These are phyloP conservation scores for Apamea anceps DNA, from an alignment of 2,888 invertebrate genomes.

Conservation along the genomic window DNA sequence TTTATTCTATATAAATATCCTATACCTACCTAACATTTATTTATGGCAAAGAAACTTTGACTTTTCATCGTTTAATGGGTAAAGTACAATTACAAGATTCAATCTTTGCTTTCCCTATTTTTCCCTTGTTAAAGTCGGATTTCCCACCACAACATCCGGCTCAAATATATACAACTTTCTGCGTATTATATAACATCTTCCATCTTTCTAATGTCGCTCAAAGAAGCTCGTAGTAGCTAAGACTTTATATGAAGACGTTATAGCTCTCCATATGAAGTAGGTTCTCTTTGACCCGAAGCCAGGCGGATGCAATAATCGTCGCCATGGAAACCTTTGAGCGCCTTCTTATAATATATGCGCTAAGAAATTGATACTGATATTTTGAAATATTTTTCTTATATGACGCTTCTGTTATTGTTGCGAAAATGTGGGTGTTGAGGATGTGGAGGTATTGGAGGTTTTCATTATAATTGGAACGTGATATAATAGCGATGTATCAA, in stretches of 20 bases:
- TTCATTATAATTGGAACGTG: not conserved
- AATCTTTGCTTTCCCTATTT: not conserved
- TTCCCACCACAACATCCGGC: not conserved
- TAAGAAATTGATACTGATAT: slow-evolving; percentile 50
- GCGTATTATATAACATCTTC: slow-evolving; percentile 2
- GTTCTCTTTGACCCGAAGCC: slow-evolving; percentile 41
- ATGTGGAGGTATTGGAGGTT: not conserved
- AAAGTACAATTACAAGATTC: not conserved
- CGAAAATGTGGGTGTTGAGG: not conserved
- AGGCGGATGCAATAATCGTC: slow-evolving; percentile 61
- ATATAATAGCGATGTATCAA: not conserved
- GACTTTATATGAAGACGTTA: slow-evolving; percentile 36
- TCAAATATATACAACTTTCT: slow-evolving; percentile 4
- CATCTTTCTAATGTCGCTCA: slow-evolving; percentile 31
- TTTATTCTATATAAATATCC: not conserved
- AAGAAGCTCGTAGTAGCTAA: slow-evolving; percentile 42
- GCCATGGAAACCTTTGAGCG: slow-evolving; percentile 62
- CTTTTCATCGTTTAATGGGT: not conserved
- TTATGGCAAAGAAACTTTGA: not conserved
- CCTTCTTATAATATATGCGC: slow-evolving; percentile 42
- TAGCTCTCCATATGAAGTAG: slow-evolving; percentile 46
- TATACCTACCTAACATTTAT: no score
- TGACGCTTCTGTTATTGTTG: not conserved
- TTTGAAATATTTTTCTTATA: slow-evolving; percentile 44
- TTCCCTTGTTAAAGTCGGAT: not conserved